These are phyloP conservation scores for Anableps anableps DNA, from an alignment of 2,797 vertebrate species.

Conservation along the genomic window DNA sequence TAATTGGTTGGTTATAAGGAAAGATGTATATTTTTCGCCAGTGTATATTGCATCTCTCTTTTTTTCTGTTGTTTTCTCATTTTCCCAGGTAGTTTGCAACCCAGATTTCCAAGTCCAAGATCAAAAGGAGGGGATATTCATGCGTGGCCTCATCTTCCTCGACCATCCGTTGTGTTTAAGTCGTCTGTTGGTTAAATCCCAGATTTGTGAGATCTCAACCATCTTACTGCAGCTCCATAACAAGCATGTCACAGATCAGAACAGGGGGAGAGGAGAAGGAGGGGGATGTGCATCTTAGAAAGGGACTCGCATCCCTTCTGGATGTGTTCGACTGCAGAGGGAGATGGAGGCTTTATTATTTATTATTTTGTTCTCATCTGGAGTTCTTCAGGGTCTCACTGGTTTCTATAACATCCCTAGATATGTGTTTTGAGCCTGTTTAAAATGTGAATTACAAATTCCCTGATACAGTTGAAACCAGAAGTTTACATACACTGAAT, in stretches of 20 bases:
- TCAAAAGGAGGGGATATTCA: too few species aligned
- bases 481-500: too few species aligned
- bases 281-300: constrained; percentile 55
- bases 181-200: constrained; percentile 62
- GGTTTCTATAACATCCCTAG: too few species aligned
- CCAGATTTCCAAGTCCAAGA: too few species aligned
- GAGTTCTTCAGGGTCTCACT: background rate
- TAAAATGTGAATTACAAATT: too few species aligned
- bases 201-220: constrained; percentile 61
- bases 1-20: background rate
- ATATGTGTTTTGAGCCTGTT: background rate
- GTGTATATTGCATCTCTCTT: too few species aligned
- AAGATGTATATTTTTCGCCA: too few species aligned
- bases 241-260: constrained; percentile 25
- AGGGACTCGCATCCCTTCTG: constrained; percentile 51
- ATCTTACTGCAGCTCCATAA: constrained; percentile 64
- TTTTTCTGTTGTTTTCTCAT: too few species aligned
- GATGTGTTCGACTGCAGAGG: constrained; percentile 33
- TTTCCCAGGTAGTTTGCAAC: too few species aligned
- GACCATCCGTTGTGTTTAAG: constrained; percentile 33
- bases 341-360: background rate
- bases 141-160: background rate
- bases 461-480: too few species aligned
- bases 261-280: constrained; percentile 10
- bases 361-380: background rate